A percentile compares a stretch with the other conserved stretches of the same genome.
phyloP scores from a whole-genome alignment of 1,140 invertebrate genomes.

The Drosophila triauraria region DNA sequence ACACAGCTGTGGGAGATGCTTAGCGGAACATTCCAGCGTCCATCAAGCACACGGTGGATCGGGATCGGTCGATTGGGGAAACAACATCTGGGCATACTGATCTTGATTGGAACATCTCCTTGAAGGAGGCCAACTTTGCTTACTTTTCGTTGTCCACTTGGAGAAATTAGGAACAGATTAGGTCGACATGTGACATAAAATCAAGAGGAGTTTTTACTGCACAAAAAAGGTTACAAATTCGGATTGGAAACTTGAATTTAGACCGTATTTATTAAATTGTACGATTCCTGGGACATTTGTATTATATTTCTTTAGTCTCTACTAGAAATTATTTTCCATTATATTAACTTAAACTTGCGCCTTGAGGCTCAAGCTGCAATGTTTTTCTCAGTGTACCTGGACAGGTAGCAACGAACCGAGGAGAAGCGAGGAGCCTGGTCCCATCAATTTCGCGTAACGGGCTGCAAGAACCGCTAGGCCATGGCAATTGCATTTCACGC shows the following conservation, averaged over 20 bases:
- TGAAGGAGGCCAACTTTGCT: slow-evolving; percentile 12
- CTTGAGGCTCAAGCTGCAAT: background rate
- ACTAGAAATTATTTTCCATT: no score
- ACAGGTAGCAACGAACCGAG: slow-evolving; percentile 46
- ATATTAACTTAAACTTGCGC: no score
- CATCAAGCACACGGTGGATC: slow-evolving; percentile 61
- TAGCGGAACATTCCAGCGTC: slow-evolving; percentile 26
- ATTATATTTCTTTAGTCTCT: no score
- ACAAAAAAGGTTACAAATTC: no score
- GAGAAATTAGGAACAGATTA: background rate
- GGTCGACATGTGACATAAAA: no score
- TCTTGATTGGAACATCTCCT: slow-evolving; percentile 69
- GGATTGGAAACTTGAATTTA: no score
- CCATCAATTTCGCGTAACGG: slow-evolving; percentile 79
- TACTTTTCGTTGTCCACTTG: slow-evolving; percentile 1
- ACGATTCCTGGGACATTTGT: no score
- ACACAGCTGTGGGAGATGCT: slow-evolving; percentile 61
- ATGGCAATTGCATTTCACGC: slow-evolving; percentile 74
- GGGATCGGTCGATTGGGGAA: slow-evolving; percentile 5
- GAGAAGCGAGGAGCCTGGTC: slow-evolving; percentile 12
- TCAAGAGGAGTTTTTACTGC: no score
- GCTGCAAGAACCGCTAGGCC: slow-evolving; percentile 57
- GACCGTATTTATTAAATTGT: no score
- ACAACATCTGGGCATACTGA: slow-evolving; percentile 64
- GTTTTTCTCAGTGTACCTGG: slow-evolving; percentile 1